Evolutionary conservation across 2,113 vertebrate species (phyloP).

Genomic region (Leucosticte australis): DNA sequence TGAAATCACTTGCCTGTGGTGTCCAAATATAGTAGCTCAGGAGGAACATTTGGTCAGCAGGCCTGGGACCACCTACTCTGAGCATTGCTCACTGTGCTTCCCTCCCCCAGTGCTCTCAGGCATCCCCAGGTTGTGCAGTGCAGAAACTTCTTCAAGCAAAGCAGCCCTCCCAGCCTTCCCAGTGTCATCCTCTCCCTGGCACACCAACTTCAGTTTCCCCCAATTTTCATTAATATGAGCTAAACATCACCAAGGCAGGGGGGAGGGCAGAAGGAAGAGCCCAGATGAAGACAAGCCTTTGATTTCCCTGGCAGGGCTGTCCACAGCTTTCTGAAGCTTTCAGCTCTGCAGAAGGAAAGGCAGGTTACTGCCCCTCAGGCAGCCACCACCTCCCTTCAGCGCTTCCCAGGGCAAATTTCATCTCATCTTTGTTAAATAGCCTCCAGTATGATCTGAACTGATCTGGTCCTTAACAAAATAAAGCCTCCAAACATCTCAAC

Average conservation of each 20-base stretch:
- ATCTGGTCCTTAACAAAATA: background rate
- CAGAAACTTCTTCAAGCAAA: background rate
- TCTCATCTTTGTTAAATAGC: background rate
- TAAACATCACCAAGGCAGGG: background rate
- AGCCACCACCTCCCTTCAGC: background rate
- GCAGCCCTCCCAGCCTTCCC: background rate
- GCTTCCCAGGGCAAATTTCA: background rate
- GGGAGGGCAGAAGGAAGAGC: background rate
- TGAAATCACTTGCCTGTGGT: background rate
- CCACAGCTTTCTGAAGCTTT: background rate
- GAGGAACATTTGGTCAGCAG: constrained; percentile 22
- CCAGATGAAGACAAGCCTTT: background rate
- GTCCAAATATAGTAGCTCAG: background rate
- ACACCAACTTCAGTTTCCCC: background rate
- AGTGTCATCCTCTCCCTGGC: background rate
- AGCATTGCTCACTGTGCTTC: background rate
- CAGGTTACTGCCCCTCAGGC: background rate
- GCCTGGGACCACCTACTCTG: constrained; percentile 30
- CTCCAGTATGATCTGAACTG: background rate
- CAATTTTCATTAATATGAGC: rapidly evolving
- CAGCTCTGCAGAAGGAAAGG: background rate
- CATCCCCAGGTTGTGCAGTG: background rate
- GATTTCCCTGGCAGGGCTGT: background rate
- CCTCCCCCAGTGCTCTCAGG: background rate
- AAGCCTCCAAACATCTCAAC: background rate